Evolutionary conservation across 1,140 invertebrate genomes (phyloP).

Genomic region (Drosophila parvula): DNA sequence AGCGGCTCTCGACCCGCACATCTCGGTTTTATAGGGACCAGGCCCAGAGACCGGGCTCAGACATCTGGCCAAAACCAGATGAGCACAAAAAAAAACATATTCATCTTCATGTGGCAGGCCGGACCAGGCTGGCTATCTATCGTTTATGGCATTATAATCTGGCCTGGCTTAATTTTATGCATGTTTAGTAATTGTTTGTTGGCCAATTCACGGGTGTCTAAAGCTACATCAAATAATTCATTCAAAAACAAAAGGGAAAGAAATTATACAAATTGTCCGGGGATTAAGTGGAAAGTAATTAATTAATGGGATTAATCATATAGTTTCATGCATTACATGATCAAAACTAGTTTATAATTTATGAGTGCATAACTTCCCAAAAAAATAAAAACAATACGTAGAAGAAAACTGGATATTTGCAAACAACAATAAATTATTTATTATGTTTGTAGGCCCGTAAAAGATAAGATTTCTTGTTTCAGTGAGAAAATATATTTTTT

Average conservation of each 20-base stretch:
- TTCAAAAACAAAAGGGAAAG: not conserved
- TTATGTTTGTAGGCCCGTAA: not conserved
- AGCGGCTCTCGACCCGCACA: slow-evolving; percentile 49
- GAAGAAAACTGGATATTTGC: not conserved
- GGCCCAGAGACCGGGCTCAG: slow-evolving; percentile 1
- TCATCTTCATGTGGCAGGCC: slow-evolving; percentile 23
- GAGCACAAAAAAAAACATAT: slow-evolving; percentile 16
- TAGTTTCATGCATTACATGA: not conserved
- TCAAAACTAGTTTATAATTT: slow-evolving; percentile 10
- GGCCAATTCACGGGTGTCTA: slow-evolving; percentile 6
- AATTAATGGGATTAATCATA: not conserved
- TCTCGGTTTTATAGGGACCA: slow-evolving; percentile 60
- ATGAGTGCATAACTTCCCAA: slow-evolving; percentile 3
- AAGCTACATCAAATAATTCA: slow-evolving; percentile 2
- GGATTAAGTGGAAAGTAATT: not conserved
- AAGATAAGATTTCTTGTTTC: not conserved
- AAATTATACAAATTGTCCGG: not conserved
- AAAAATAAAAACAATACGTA: not conserved
- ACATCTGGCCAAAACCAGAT: slow-evolving; percentile 34
- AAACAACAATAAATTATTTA: not conserved
- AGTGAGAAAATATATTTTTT: not conserved
- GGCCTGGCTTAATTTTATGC: slow-evolving; percentile 25
- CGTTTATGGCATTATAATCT: slow-evolving; percentile 16
- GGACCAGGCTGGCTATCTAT: slow-evolving; percentile 4
- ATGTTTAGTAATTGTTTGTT: slow-evolving; percentile 33